These are phyloP conservation scores for Stenoptilia bipunctidactyla DNA, from an alignment of 2,888 invertebrate genomes.

Conservation along the genomic window DNA sequence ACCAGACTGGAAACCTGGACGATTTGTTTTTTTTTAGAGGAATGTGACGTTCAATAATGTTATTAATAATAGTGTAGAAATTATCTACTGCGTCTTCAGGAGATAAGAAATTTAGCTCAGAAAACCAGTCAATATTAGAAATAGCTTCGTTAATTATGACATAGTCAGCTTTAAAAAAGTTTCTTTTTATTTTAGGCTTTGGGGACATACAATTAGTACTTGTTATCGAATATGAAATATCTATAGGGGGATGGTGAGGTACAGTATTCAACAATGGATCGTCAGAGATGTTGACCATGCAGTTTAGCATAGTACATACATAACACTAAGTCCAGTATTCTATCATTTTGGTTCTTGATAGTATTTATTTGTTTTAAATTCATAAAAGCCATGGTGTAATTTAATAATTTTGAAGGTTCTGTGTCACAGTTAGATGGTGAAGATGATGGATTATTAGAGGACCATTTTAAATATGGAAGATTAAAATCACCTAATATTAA, in stretches of 20 bases:
- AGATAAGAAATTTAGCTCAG: background rate
- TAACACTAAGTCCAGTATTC: too few species aligned
- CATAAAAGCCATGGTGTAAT: too few species aligned
- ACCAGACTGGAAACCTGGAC: background rate
- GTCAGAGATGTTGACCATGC: background rate
- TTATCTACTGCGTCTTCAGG: background rate
- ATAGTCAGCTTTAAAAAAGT: conserved; percentile 1
- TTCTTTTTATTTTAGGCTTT: background rate
- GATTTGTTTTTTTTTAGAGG: background rate
- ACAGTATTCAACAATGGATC: background rate
- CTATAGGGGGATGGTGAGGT: background rate
- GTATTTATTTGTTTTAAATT: too few species aligned
- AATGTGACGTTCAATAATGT: background rate
- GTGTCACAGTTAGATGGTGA: too few species aligned
- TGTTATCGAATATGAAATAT: background rate
- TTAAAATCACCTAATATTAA: too few species aligned
- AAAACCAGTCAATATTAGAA: too few species aligned
- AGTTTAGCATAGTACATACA: background rate
- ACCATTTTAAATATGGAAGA: too few species aligned
- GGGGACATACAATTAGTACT: too few species aligned
- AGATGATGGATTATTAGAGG: too few species aligned
- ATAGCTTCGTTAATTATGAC: background rate
- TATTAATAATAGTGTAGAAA: background rate
- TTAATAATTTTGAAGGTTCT: too few species aligned
- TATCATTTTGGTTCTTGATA: too few species aligned